Evolutionary conservation across 2,888 invertebrate genomes (phyloP).

Genomic region (Lamellibrachia columna): DNA sequence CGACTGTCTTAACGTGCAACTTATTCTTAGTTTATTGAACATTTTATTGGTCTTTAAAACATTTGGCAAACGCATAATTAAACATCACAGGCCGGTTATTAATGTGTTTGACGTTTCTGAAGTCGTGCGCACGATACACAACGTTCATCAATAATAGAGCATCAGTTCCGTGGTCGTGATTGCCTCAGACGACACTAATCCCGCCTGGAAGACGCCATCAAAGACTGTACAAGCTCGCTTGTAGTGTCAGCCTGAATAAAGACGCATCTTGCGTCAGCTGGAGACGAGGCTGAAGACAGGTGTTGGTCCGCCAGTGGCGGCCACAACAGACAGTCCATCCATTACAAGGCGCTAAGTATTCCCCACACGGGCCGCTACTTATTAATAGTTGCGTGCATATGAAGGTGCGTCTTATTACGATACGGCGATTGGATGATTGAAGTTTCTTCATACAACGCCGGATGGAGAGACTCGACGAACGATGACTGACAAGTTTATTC

Average conservation of each 20-base stretch:
- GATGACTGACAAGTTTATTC: neutral
- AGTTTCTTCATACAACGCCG: neutral
- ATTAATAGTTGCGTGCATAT: slow-evolving; percentile 3
- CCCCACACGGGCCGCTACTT: neutral
- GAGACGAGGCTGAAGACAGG: neutral
- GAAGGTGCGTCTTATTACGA: neutral
- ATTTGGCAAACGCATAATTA: neutral
- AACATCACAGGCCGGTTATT: no score
- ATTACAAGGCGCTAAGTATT: neutral
- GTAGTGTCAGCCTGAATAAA: neutral
- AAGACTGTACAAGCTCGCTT: neutral
- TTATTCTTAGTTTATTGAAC: neutral
- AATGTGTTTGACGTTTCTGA: neutral
- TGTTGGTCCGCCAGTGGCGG: neutral
- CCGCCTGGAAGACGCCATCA: neutral
- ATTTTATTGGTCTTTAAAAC: neutral
- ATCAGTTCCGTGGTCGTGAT: neutral
- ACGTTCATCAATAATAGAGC: neutral
- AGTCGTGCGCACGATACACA: neutral
- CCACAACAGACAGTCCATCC: neutral
- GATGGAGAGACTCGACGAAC: neutral
- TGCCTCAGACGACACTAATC: neutral
- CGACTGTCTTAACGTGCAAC: neutral
- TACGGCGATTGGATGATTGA: neutral
- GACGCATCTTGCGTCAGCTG: neutral